Conservation (phyloP, 37 sponge, comb jelly and placozoan species). For the Tethya wilhelma region DNA sequence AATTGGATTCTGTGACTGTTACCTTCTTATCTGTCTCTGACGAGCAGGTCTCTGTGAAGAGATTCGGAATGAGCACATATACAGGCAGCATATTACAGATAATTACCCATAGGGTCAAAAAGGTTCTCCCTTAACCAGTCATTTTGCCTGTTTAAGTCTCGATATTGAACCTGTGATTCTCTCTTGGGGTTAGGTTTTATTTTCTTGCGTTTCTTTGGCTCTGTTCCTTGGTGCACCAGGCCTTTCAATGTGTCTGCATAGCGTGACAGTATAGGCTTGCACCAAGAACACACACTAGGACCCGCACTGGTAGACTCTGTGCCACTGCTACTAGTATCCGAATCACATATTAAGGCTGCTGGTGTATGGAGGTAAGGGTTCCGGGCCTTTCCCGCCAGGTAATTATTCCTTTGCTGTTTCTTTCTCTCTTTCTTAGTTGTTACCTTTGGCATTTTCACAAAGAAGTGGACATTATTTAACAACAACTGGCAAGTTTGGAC, state of each 20-base stretch:
- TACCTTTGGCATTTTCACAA: no score
- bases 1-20: no score
- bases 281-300: background rate
- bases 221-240: slow-evolving; percentile 9
- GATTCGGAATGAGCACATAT: no score
- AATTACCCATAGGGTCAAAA: background rate
- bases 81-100: background rate
- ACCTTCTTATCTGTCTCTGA: no score
- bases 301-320: background rate
- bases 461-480: no score
- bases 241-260: slow-evolving; percentile 9
- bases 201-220: slow-evolving; percentile 1
- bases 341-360: no score
- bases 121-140: background rate
- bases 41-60: no score
- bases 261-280: background rate
- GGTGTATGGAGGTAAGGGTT: background rate
- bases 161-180: background rate
- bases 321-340: no score
- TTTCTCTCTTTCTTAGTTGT: background rate
- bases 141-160: background rate
- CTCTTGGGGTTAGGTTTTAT: slow-evolving; percentile 5
- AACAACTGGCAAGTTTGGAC: no score
- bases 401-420: background rate
- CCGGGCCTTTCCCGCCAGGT: background rate